Conservation (phyloP, 1,140 invertebrate species). For the Listronotus bonariensis region DNA sequence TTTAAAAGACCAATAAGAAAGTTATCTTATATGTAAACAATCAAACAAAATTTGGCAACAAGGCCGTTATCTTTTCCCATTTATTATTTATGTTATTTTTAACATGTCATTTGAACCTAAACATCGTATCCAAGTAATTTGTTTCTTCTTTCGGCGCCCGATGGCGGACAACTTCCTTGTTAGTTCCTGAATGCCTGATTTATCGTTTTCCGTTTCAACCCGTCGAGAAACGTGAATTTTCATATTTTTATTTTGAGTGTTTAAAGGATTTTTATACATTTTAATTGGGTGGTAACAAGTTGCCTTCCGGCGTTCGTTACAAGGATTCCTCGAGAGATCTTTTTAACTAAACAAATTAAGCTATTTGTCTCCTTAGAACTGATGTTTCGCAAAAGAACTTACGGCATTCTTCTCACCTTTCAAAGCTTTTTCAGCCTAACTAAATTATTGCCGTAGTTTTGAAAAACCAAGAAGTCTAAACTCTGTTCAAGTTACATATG, state of each 20-base stretch:
- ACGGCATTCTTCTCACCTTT: no score
- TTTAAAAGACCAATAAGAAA: no score
- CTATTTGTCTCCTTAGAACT: constrained; percentile 19
- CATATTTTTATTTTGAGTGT: constrained; percentile 16
- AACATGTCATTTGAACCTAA: constrained; percentile 17
- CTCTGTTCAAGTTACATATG: no score
- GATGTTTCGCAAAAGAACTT: no score
- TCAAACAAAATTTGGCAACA: no score
- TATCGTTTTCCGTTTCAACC: constrained; percentile 10
- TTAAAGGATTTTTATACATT: constrained; percentile 12
- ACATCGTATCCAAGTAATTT: constrained; percentile 20
- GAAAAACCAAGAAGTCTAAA: no score
- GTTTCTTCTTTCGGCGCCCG: constrained; percentile 12
- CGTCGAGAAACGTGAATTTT: constrained; percentile 28
- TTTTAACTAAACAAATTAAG: constrained; percentile 2
- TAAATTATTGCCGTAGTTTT: no score
- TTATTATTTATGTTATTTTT: no score
- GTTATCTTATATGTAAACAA: no score
- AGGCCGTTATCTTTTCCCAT: no score
- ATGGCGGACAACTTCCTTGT: constrained; percentile 21
- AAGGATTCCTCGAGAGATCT: background rate
- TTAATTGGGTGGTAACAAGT: constrained; percentile 29
- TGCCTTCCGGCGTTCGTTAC: constrained; percentile 21
- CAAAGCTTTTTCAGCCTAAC: no score
- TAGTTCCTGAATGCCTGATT: constrained; percentile 19